phyloP scores from a whole-genome alignment of 2,888 invertebrate species.

The Yponomeuta malinellus region DNA sequence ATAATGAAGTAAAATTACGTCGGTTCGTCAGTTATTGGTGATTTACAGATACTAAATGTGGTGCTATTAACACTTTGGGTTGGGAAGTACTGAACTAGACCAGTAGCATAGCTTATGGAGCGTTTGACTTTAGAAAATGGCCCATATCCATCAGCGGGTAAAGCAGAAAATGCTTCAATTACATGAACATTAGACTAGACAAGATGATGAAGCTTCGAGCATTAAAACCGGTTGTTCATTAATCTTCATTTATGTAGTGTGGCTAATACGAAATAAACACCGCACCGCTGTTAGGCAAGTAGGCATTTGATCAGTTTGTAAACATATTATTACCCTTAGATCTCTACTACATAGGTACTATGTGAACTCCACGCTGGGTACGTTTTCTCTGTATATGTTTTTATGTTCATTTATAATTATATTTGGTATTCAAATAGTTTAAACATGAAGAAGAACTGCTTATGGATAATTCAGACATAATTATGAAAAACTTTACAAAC shows the following conservation, averaged over 20 bases:
- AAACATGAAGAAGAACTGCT: too few species aligned
- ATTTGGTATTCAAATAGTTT: too few species aligned
- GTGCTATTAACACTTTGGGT: too few species aligned
- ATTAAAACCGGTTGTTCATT: constrained; percentile 1
- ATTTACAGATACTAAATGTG: too few species aligned
- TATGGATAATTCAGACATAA: too few species aligned
- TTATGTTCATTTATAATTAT: too few species aligned
- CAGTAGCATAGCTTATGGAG: neutral
- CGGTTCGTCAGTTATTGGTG: too few species aligned
- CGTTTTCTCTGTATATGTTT: too few species aligned
- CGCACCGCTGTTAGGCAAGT: constrained; percentile 8
- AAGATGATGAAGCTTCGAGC: neutral
- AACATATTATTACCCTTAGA: neutral
- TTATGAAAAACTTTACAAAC: too few species aligned
- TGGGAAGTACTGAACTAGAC: neutral
- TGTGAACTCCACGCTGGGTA: too few species aligned
- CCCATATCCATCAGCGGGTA: neutral
- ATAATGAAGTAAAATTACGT: too few species aligned
- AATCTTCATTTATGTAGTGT: constrained; percentile 11
- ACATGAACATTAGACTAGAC: neutral
- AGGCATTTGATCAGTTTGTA: neutral
- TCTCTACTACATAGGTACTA: neutral
- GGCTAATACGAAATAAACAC: constrained; percentile 13
- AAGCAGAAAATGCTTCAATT: neutral
- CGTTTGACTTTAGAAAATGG: neutral